Base-by-base conservation (phyloP, 1,140 invertebrate genomes). In the Pemphigus obesinymphae region DNA sequence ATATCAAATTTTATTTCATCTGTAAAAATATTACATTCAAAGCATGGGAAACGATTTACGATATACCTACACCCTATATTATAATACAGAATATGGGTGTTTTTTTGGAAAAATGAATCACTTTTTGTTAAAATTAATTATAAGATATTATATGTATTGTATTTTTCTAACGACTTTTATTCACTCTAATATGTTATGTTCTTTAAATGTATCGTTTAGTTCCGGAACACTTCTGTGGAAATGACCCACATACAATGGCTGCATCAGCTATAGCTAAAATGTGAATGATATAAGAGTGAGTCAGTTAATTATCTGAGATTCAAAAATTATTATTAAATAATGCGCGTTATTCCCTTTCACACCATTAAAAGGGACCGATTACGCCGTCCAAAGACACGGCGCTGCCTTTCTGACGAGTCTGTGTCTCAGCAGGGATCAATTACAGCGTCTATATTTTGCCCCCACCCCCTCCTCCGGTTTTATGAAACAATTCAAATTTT, bases 401-500 rank as follows among this genome's bases (percentile, higher is more conserved):
- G 70, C 43, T 50, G 70, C 26, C 26, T 50, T 73, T 48, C 43
- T 20, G 43, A 48, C 15, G 43, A 73, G 66, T 68, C 66, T 73
- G 15, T 48, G 70, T 73, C 70, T 0, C 70, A 73, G 70, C 70
- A 26, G 70, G 70, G 29, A 73, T 73, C 70, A n/a, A 73, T 31
- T 48, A 48, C 43, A 23, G 43, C 68, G 68, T 43, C 29, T 48
- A 26, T 73, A 20, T 50, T 20, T 20, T 50, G 40, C 31, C 70
- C 43, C 58, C 1, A 1, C 55, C 2, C 15, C 17, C 63, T 20
- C 23, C 61, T 63, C 20, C 13, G 23, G 2, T 1, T 3, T 50
- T 29, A 50, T 48, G 70, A 73, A 73, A 73, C 70, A 48, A 73
- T 73, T 73, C 70, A 73, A 50, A 73, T 73, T 73, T 73, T 73